phyloP scores from a whole-genome alignment of 2,888 invertebrate genomes.

The Brenthis daphne region DNA sequence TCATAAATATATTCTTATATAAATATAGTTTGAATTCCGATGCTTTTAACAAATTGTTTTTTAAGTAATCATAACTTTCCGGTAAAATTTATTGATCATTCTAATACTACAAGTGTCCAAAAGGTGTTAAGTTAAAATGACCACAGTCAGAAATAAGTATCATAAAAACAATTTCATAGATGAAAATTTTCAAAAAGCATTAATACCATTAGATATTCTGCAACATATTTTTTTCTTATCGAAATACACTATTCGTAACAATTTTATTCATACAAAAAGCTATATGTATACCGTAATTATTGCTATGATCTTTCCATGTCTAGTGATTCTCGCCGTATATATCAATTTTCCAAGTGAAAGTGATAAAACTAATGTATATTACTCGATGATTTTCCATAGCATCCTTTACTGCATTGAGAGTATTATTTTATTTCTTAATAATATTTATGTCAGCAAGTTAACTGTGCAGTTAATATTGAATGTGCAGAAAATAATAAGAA shows the following conservation, averaged over 20 bases:
- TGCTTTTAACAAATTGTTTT: slow-evolving; percentile 7
- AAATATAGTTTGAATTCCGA: not conserved
- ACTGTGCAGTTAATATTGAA: slow-evolving; percentile 27
- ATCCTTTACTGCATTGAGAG: slow-evolving; percentile 8
- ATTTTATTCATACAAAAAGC: slow-evolving; percentile 25
- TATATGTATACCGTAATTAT: slow-evolving; percentile 12
- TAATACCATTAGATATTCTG: slow-evolving; percentile 26
- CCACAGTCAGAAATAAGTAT: slow-evolving; percentile 3
- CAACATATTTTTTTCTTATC: slow-evolving; percentile 22
- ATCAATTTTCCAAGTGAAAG: not conserved
- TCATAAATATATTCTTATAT: not conserved
- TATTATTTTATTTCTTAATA: slow-evolving; percentile 24
- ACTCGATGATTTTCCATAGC: slow-evolving; percentile 5
- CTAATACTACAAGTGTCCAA: not conserved
- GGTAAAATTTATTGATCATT: not conserved
- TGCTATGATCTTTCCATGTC: slow-evolving; percentile 11
- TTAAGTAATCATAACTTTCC: not conserved
- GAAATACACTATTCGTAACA: slow-evolving; percentile 28
- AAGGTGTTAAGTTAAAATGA: slow-evolving; percentile 18
- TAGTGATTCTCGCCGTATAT: slow-evolving; percentile 15
- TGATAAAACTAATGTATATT: not conserved
- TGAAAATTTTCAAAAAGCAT: slow-evolving; percentile 15
- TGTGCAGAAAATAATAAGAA: slow-evolving; percentile 28
- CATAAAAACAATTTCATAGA: slow-evolving; percentile 29
- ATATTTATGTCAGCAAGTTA: slow-evolving; percentile 15